A percentile compares a stretch with the other conserved stretches of the same genome.
Evolutionary conservation across 2,888 invertebrate species (phyloP).

Genomic region (Lordiphosa fenestrarum): DNA sequence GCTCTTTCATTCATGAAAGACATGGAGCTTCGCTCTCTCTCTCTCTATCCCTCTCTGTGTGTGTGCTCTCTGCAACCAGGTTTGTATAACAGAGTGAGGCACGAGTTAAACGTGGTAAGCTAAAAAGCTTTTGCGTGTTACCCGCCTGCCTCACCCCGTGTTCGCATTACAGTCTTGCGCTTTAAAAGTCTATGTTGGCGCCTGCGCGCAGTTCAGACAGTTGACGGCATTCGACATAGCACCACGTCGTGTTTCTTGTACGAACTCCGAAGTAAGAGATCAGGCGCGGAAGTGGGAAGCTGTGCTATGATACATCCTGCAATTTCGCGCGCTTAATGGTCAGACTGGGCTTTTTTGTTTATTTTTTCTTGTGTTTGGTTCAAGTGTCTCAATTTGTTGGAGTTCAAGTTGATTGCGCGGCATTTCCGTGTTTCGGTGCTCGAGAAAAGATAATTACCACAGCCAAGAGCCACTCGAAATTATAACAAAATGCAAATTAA

Average conservation of each 20-base stretch:
- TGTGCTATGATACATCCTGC: not conserved
- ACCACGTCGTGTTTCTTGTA: slow-evolving; percentile 46
- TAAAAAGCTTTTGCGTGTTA: too few species aligned
- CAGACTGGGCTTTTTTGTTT: slow-evolving; percentile 10
- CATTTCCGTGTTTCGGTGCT: slow-evolving; percentile 58
- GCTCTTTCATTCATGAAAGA: slow-evolving; percentile 7
- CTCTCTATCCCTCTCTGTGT: not conserved
- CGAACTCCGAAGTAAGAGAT: slow-evolving; percentile 19
- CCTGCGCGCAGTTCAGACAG: slow-evolving; percentile 66
- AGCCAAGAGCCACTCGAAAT: slow-evolving; percentile 33
- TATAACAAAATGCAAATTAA: slow-evolving; percentile 60
- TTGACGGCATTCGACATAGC: slow-evolving; percentile 66
- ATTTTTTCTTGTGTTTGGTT: slow-evolving; percentile 4
- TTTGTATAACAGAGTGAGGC: too few species aligned
- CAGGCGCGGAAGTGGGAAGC: slow-evolving; percentile 15
- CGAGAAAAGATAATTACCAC: slow-evolving; percentile 28
- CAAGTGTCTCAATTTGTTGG: slow-evolving; percentile 5
- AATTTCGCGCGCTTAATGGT: slow-evolving; percentile 10
- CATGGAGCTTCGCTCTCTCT: not conserved
- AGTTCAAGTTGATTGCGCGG: slow-evolving; percentile 36
- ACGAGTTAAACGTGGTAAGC: too few species aligned
- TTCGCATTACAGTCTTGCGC: slow-evolving; percentile 21
- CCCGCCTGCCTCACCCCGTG: not conserved
- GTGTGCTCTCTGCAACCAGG: not conserved
- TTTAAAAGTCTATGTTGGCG: slow-evolving; percentile 56